Evolutionary conservation across 2,797 vertebrate species (phyloP).

Genomic region (Platalea minor): DNA sequence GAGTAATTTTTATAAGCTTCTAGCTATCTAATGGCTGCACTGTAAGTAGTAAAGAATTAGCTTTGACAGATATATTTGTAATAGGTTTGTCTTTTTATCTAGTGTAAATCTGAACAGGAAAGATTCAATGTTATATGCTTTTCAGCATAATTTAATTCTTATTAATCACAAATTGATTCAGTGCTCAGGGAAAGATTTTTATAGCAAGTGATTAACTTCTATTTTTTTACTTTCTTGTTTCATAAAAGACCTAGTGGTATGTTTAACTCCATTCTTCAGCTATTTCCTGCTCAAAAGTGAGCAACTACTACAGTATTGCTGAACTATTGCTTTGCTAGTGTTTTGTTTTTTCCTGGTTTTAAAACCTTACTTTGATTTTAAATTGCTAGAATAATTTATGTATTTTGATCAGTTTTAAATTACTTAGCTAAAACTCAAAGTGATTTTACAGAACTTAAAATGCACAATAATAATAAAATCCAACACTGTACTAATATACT

Average conservation of each 20-base stretch:
- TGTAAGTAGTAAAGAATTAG: constrained; percentile 44
- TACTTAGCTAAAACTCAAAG: neutral
- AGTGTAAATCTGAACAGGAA: constrained; percentile 26
- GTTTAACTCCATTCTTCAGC: neutral
- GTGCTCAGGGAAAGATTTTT: neutral
- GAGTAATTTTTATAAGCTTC: constrained; percentile 24
- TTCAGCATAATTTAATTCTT: neutral
- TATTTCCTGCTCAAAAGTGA: neutral
- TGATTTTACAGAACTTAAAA: neutral
- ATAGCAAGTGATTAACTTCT: neutral
- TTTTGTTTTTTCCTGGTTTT: neutral
- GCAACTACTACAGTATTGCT: neutral
- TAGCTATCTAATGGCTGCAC: neutral
- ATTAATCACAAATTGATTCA: constrained; percentile 17
- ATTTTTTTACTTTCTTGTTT: neutral
- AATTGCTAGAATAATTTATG: neutral
- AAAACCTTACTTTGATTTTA: neutral
- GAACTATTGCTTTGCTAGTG: neutral
- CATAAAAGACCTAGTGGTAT: neutral
- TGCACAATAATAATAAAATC: neutral
- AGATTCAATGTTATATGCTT: neutral
- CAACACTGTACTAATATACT: neutral
- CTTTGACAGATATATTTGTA: constrained; percentile 40
- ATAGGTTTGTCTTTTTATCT: constrained; percentile 43
- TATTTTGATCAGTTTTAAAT: neutral